Evolutionary conservation across 2,797 vertebrate genomes (phyloP).

Genomic region (Xyrichtys novacula): DNA sequence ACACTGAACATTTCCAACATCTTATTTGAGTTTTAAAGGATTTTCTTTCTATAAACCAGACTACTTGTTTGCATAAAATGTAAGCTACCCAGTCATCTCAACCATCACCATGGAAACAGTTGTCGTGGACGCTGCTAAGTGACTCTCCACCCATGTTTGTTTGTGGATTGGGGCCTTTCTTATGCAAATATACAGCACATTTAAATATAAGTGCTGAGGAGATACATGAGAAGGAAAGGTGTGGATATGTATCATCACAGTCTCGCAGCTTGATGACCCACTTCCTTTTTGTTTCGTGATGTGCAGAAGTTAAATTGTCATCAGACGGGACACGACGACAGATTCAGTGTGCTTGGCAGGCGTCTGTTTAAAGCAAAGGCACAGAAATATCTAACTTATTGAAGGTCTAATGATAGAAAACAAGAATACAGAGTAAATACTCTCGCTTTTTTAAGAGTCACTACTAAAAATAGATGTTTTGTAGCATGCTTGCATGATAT

Average conservation of each 20-base stretch:
- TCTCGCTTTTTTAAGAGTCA: constrained; percentile 25
- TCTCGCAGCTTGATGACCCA: constrained; percentile 36
- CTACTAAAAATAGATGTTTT: constrained; percentile 53
- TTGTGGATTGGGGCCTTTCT: constrained; percentile 38
- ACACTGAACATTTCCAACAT: constrained; percentile 2
- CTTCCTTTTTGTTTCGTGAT: constrained; percentile 45
- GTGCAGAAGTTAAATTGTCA: constrained; percentile 27
- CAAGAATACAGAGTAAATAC: constrained; percentile 39
- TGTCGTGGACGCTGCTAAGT: constrained; percentile 33
- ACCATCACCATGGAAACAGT: constrained; percentile 78
- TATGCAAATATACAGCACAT: constrained; percentile 44
- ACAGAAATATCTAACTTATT: constrained; percentile 66
- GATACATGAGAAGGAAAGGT: constrained; percentile 19
- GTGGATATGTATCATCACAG: constrained; percentile 21
- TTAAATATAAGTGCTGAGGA: constrained; percentile 35
- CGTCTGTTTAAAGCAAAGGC: constrained; percentile 72
- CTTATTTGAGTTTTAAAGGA: constrained; percentile 31
- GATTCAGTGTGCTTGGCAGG: constrained; percentile 41
- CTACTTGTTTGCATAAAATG: constrained; percentile 44
- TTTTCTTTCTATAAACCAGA: constrained; percentile 33
- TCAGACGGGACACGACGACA: constrained; percentile 34
- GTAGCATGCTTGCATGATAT: constrained; percentile 53
- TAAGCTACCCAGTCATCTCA: constrained; percentile 58
- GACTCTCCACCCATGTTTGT: constrained; percentile 58
- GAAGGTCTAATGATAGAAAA: constrained; percentile 62